Conservation (phyloP, 2,888 invertebrate genomes). For the Drosophila melanosoma region DNA sequence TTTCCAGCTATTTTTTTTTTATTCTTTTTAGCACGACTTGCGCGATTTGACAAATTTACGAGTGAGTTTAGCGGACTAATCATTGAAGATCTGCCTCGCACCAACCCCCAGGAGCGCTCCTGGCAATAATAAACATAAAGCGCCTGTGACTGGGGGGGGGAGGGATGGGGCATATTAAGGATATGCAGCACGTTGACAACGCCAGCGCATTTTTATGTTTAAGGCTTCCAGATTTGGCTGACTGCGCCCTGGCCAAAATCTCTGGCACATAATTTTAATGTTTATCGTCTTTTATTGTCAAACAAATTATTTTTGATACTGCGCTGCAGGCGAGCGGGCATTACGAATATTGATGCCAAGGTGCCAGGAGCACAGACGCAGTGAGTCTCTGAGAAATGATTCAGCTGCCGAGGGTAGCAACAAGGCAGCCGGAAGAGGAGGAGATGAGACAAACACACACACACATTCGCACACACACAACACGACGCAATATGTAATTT, state of each 20-base stretch:
- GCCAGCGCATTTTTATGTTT: constrained; percentile 52
- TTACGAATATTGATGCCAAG: constrained; percentile 66
- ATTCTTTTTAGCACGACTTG: constrained; percentile 51
- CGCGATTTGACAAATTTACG: constrained; percentile 79
- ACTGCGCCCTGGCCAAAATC: constrained; percentile 36
- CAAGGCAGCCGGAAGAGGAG: not conserved
- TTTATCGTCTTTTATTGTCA: constrained; percentile 85
- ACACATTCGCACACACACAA: constrained; percentile 17
- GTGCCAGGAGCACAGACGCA: constrained; percentile 34
- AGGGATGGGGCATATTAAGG: constrained; percentile 44
- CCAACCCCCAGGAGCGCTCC: constrained; percentile 43
- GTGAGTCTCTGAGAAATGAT: constrained; percentile 71
- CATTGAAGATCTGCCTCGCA: constrained; percentile 59
- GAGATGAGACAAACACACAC: constrained; percentile 21
- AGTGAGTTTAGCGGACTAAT: constrained; percentile 80
- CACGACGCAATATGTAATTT: constrained; percentile 71
- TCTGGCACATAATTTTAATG: constrained; percentile 83
- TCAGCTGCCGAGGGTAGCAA: constrained; percentile 74
- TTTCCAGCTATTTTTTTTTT: not conserved
- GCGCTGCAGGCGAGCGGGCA: constrained; percentile 73
- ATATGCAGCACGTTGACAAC: constrained; percentile 62
- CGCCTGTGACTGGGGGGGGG: constrained; percentile 31
- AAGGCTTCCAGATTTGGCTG: constrained; percentile 27
- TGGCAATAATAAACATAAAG: constrained; percentile 62
- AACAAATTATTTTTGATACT: constrained; percentile 84